Base-by-base conservation (phyloP, 2,797 vertebrate species). In the Pterois miles region DNA sequence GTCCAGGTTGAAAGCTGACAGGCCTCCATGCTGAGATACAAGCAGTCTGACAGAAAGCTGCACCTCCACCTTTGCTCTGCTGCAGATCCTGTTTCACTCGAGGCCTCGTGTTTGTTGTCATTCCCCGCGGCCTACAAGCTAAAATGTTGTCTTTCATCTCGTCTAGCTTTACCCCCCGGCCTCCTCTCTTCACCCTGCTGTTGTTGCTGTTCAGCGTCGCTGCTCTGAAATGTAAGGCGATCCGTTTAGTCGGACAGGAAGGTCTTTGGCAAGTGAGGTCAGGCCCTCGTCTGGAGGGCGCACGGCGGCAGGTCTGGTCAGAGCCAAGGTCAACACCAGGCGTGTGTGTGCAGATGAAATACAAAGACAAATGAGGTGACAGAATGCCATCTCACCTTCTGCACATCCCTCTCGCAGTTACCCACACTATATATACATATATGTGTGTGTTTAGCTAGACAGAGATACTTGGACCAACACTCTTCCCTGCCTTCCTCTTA, bases 41-140 rank as follows among this genome's bases (percentile, higher is more conserved):
- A 22, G 50, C 50, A 22, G 65, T n/a, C 27, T 66, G 75, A 79
- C 71, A 59, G 60, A 65, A 8, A 57, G 52, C 48, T 23, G 34
- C 58, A 16, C 59, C 71, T 64, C 67, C 78, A 48, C 60, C 69
- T 56, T 59, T 59, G 31, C 48, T 63, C 66, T 4, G 4, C 71
- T 0, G 3, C n/a, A n/a, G 75, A 83, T 91, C 89, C 54, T 0
- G 58, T 93, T 90, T 89, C 88, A 80, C 76, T 70, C 34, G 1
- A 65, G 71, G 72, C 65, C 65, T 25, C 40, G 8, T 87, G 90
- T 89, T 88, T 92, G 87, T 93, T 90, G 88, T 88, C 62, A 9
- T 81, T 87, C 80, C 90, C 87, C 1, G 53, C 62, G 68, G 85
- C 88, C 82, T 85, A 88, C 91, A 85, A 86, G 84, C 76, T 84